A percentile compares a stretch with the other conserved stretches of the same genome.
phyloP scores from a whole-genome alignment of 1,140 invertebrate species.

The Hormaphis cornu region DNA sequence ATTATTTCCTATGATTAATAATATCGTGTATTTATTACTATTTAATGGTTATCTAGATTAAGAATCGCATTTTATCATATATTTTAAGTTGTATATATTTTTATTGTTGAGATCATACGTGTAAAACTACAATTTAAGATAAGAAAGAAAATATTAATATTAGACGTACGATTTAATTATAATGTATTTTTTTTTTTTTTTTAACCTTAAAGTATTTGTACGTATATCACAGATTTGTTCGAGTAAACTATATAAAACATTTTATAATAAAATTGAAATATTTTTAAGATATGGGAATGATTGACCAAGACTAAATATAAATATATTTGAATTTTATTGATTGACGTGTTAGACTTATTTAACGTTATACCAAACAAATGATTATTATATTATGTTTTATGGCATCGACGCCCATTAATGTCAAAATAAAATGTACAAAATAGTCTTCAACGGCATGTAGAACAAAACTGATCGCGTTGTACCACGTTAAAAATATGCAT shows the following conservation, averaged over 20 bases:
- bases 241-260: neutral
- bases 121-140: neutral
- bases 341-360: neutral
- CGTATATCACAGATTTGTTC: neutral
- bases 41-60: neutral
- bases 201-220: neutral
- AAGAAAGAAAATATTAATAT: neutral
- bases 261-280: neutral
- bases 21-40: neutral
- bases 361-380: too few relatives aligned
- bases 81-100: conserved; percentile 13
- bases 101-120: neutral
- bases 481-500: too few relatives aligned
- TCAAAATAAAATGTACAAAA: too few relatives aligned
- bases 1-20: conserved; percentile 8
- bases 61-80: neutral
- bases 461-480: too few relatives aligned
- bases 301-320: conserved; percentile 6
- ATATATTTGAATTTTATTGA: neutral
- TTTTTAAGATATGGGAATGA: neutral
- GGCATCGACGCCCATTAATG: too few relatives aligned
- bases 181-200: neutral
- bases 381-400: too few relatives aligned
- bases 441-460: too few relatives aligned
- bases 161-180: neutral